Evolutionary conservation across 1,140 invertebrate species (phyloP).

Genomic region (Pseudachorutes palmiensis): DNA sequence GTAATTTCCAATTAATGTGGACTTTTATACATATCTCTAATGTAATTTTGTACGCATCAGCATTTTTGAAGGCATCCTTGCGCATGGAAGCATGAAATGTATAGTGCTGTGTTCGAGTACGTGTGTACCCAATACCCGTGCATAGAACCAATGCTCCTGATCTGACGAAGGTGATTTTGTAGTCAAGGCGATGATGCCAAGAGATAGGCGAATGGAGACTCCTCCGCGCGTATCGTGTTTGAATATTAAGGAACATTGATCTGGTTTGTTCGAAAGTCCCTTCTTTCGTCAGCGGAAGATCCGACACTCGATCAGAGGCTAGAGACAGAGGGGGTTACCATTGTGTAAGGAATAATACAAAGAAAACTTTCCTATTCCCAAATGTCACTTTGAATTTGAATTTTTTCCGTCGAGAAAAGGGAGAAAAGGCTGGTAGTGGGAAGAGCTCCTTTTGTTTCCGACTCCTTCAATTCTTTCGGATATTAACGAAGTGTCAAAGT

Average conservation of each 20-base stretch:
- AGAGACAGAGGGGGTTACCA: neutral
- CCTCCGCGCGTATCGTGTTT: neutral
- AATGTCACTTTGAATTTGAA: slow-evolving; percentile 2
- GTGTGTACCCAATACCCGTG: too few species aligned
- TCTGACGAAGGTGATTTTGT: too few species aligned
- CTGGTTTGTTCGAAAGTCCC: neutral
- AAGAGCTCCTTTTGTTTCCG: neutral
- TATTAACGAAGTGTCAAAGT: slow-evolving; percentile 2
- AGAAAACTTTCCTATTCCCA: neutral
- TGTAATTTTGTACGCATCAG: too few species aligned
- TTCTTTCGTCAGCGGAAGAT: neutral
- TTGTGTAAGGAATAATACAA: neutral
- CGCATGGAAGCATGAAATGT: too few species aligned
- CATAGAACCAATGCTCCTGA: too few species aligned
- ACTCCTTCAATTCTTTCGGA: neutral
- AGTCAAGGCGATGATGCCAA: neutral
- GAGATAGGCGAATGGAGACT: neutral
- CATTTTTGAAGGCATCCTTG: too few species aligned
- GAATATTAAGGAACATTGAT: neutral
- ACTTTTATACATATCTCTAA: too few species aligned
- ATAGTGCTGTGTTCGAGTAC: too few species aligned
- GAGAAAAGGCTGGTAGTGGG: neutral
- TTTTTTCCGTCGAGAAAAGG: neutral
- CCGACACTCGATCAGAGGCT: neutral
- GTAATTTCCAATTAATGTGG: too few species aligned